These are phyloP conservation scores for Sigmodon hispidus DNA, from an alignment of 2,113 vertebrate genomes.

Conservation along the genomic window DNA sequence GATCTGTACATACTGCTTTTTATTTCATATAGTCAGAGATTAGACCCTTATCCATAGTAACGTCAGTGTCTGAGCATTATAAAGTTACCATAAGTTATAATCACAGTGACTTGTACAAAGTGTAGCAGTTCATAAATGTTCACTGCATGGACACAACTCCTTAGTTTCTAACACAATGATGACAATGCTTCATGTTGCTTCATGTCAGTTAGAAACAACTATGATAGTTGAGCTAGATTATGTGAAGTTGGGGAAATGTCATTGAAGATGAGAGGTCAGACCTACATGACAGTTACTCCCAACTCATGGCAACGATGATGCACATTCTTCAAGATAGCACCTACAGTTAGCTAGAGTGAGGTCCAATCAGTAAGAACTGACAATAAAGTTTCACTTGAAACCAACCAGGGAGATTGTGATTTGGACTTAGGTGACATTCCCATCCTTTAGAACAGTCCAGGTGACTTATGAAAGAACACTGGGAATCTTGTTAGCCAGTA, in stretches of 20 bases:
- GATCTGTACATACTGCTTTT: fast-evolving
- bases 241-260: background rate
- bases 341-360: background rate
- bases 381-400: background rate
- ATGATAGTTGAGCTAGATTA: background rate
- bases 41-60: background rate
- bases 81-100: background rate
- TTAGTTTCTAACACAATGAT: background rate
- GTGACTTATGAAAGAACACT: background rate
- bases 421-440: background rate
- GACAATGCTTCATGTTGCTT: background rate
- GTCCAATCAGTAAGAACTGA: background rate
- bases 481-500: background rate
- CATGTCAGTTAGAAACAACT: background rate
- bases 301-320: background rate
- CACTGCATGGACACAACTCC: background rate
- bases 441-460: background rate
- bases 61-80: background rate
- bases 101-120: background rate
- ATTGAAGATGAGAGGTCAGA: background rate
- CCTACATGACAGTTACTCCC: background rate
- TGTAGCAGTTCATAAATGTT: background rate
- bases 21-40: background rate
- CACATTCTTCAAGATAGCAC: background rate
- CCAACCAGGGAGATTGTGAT: background rate